phyloP scores from a whole-genome alignment of 1,140 invertebrate species.

The Episyrphus balteatus region DNA sequence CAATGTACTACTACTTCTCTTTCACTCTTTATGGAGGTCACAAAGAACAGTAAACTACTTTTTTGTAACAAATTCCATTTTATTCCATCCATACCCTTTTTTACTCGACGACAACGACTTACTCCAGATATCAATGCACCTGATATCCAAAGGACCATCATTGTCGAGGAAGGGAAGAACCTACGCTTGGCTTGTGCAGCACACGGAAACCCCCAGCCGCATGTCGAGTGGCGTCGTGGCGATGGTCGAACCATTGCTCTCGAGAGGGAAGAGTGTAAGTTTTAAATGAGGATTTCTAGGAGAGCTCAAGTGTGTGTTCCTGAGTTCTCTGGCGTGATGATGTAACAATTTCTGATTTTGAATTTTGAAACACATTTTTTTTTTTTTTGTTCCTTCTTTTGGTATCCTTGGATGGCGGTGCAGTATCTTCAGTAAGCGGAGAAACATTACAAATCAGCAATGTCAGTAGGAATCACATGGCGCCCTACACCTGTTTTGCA shows the following conservation, averaged over 20 bases:
- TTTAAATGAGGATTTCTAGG: constrained; percentile 28
- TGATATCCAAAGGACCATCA: constrained; percentile 35
- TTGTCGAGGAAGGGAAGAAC: constrained; percentile 62
- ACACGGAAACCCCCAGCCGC: constrained; percentile 59
- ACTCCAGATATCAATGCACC: constrained; percentile 15
- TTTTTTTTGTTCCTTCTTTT: neutral
- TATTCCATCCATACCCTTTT: no score
- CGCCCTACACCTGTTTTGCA: constrained; percentile 73
- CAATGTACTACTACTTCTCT: no score
- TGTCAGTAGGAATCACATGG: constrained; percentile 76
- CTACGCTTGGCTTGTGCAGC: constrained; percentile 65
- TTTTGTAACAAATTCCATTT: neutral
- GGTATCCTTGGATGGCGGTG: neutral
- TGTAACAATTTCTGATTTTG: neutral
- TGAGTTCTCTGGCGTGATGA: neutral
- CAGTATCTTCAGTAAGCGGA: constrained; percentile 56
- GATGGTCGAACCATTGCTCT: constrained; percentile 52
- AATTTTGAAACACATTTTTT: neutral
- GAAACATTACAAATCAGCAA: constrained; percentile 65
- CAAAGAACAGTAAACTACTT: no score
- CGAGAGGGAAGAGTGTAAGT: constrained; percentile 36
- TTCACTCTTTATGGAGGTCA: no score
- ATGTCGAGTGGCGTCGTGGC: constrained; percentile 62
- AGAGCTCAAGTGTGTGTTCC: constrained; percentile 9
- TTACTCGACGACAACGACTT: neutral